Percentiles rank a stretch among this genome's conserved stretches.
Conservation (phyloP, 1,140 invertebrate species). For the Drosophila santomea region DNA sequence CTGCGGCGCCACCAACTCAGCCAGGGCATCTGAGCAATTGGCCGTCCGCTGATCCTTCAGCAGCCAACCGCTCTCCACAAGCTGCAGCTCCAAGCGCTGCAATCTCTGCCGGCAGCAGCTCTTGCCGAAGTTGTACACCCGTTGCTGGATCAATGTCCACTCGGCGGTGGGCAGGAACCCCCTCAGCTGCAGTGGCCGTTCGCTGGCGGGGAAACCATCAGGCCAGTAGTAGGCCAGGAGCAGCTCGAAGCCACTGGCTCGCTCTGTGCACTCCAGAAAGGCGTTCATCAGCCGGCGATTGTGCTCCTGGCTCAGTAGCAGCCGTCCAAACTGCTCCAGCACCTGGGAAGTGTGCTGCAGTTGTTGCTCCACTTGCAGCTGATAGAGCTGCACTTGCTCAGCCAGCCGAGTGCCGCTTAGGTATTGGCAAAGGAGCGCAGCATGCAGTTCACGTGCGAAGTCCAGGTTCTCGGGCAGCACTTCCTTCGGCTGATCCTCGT, state of each 20-base stretch:
- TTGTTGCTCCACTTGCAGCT: constrained; percentile 38
- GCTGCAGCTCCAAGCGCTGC: constrained; percentile 63
- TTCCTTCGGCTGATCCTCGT: constrained; percentile 2
- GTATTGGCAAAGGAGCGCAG: constrained; percentile 71
- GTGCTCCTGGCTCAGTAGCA: constrained; percentile 65
- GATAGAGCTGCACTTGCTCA: constrained; percentile 63
- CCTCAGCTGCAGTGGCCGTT: constrained; percentile 30
- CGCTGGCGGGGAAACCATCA: constrained; percentile 39
- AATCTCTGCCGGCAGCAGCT: constrained; percentile 56
- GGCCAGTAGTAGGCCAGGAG: constrained; percentile 66
- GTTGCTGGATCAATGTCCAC: constrained; percentile 71
- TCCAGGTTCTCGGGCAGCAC: constrained; percentile 36
- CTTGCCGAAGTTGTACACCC: constrained; percentile 79
- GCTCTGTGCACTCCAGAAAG: constrained; percentile 70
- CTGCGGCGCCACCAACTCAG: constrained; percentile 28
- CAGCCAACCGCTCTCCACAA: constrained; percentile 46
- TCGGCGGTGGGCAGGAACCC: constrained; percentile 58
- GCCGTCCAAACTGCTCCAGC: constrained; percentile 58
- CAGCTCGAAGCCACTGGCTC: constrained; percentile 58
- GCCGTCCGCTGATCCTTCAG: constrained; percentile 13
- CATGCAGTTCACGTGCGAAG: constrained; percentile 68
- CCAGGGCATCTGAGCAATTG: constrained; percentile 31
- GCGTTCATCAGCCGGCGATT: constrained; percentile 71
- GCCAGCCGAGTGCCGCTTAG: constrained; percentile 63
- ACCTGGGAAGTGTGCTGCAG: constrained; percentile 49